A percentile compares a stretch with the other conserved stretches of the same genome.
Evolutionary conservation across 2,888 invertebrate genomes (phyloP).

Genomic region (Thymelicus lineola): DNA sequence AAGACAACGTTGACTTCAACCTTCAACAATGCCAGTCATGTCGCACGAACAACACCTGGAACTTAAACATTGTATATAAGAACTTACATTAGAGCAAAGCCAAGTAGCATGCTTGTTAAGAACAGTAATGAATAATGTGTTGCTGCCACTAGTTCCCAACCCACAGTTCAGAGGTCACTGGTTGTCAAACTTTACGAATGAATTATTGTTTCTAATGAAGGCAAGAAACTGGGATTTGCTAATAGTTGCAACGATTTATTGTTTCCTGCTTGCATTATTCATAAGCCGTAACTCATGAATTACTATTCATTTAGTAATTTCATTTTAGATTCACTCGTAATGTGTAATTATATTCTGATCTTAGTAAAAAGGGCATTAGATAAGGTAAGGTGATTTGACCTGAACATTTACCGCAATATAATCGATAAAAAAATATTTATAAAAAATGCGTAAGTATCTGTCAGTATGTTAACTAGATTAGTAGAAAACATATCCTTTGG

Average conservation of each 20-base stretch:
- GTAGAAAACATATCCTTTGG: no score
- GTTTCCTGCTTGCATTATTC: constrained; percentile 46
- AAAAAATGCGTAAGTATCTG: no score
- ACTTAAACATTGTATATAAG: no score
- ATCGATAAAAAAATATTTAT: no score
- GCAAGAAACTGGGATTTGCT: constrained; percentile 43
- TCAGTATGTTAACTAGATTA: no score
- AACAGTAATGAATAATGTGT: neutral
- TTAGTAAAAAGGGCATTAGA: no score
- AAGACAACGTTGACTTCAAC: no score
- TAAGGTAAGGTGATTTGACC: no score
- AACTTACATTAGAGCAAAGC: neutral
- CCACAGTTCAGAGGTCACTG: constrained; percentile 54
- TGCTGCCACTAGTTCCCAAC: constrained; percentile 41
- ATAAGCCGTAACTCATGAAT: constrained; percentile 30
- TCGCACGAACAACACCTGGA: no score
- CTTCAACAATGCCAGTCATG: no score
- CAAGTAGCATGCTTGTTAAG: neutral
- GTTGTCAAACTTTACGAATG: constrained; percentile 52
- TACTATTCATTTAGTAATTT: constrained; percentile 17
- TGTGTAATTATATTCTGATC: neutral
- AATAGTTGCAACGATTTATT: constrained; percentile 51
- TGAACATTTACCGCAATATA: no score
- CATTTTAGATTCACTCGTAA: constrained; percentile 13
- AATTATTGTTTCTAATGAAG: constrained; percentile 44